Evolutionary conservation across 2,888 invertebrate species (phyloP), one percentile per base, ranked within the genome.

Genomic region (Limenitis camilla): DNA sequence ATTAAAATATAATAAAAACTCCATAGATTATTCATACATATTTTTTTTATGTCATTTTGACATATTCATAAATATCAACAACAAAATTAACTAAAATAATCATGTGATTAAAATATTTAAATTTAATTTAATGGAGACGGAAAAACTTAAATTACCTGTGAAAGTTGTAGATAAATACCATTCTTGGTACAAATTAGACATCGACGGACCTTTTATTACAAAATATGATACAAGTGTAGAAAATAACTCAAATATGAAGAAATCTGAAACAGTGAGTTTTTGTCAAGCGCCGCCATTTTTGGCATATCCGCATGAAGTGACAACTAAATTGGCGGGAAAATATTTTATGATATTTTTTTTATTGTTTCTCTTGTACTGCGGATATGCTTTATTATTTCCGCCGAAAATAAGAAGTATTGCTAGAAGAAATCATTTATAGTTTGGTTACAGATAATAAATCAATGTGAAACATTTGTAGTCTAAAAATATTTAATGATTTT

Each of bases 181-280:
- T 9, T 61, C 62, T 1, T 64, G 62, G 64, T 64, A 62, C 36
- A 64, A 64, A 57, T 8, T 62, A 0, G 64, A 64, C 27, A 38
- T 64, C 2, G 64, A 64, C 9, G 62, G 60, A 0, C 57, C 53
- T 4, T 61, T 41, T n/a, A 59, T 63, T 30, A 58, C 60, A 0
- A 60, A 58, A 49, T 36, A 35, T 9, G 39, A 33, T 5, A 8
- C 11, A 36, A 45, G 29, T 11, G 35, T 11, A 5, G 10, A 27
- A 35, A 28, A 30, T 19, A 11, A 30, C 6, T 11, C 5, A 4
- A 38, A 38, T 9, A 45, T 30, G 45, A 45, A 9, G n/a, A 38
- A 45, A 38, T 11, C 45, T 4, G 11, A 36, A 2, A 9, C 35
- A 10, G 35, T 30, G 9, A 45, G 11, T 9, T 10, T 36, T 9